Evolutionary conservation across 30 jellyfish, hydroid and myxozoan genomes (phyloP).

Genomic region (Pseudorhiza aurosa): DNA sequence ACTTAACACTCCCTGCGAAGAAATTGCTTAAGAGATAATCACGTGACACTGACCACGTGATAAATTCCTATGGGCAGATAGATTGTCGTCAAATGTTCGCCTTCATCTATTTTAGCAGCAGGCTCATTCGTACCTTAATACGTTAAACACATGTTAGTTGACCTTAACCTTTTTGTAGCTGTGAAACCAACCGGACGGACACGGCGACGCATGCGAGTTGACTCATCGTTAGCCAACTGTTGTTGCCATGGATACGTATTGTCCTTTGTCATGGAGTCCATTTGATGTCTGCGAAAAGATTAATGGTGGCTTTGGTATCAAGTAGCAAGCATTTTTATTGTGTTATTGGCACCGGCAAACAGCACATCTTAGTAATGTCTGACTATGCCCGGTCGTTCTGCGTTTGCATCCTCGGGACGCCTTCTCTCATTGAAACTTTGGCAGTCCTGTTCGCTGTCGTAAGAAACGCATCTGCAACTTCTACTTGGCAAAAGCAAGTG

Average conservation of each 20-base stretch:
- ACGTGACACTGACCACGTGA: constrained; percentile 54
- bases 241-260: constrained; percentile 48
- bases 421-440: no score
- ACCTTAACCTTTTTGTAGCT: constrained; percentile 53
- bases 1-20: not conserved
- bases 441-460: not conserved
- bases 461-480: not conserved
- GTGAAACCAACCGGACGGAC: constrained; percentile 79
- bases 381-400: not conserved
- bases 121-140: constrained; percentile 34
- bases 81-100: constrained; percentile 36
- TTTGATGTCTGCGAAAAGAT: constrained; percentile 55
- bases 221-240: constrained; percentile 52
- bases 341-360: constrained; percentile 44
- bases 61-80: constrained; percentile 34
- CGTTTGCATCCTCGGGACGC: no score
- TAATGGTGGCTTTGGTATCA: constrained; percentile 47
- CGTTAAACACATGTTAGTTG: constrained; percentile 42
- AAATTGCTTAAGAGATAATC: constrained; percentile 15
- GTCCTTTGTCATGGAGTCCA: constrained; percentile 14
- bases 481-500: no score
- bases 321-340: constrained; percentile 35
- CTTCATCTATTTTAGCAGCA: not conserved
- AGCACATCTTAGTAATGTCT: not conserved
- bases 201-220: constrained; percentile 71